phyloP scores from a whole-genome alignment of 1,140 invertebrate species.

The Zaprionus camerounensis region DNA sequence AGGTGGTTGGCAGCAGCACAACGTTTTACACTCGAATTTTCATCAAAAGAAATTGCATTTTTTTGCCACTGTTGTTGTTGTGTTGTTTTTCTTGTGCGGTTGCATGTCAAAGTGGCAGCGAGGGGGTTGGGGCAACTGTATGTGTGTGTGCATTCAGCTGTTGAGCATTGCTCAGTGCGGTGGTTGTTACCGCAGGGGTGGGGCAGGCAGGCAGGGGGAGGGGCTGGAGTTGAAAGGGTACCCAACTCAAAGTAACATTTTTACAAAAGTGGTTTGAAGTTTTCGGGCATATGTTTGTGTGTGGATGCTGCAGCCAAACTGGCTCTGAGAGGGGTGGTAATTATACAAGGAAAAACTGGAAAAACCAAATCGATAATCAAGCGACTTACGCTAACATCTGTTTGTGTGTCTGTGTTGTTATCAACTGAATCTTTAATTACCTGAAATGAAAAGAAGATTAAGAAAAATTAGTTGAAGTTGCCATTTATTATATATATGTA shows the following conservation, averaged over 20 bases:
- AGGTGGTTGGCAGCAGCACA: constrained; percentile 41
- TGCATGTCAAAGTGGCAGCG: constrained; percentile 56
- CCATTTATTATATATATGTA: not conserved
- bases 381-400: constrained; percentile 24
- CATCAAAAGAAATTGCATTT: constrained; percentile 70
- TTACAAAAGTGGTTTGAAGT: constrained; percentile 10
- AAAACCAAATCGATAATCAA: constrained; percentile 33
- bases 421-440: constrained; percentile 48
- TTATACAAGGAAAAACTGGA: constrained; percentile 6
- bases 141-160: constrained; percentile 53
- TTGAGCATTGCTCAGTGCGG: constrained; percentile 52
- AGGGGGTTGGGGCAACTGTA: constrained; percentile 9
- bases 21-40: constrained; percentile 48
- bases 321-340: constrained; percentile 14
- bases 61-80: constrained; percentile 1
- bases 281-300: constrained; percentile 36
- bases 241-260: constrained; percentile 50
- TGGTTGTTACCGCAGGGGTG: constrained; percentile 28
- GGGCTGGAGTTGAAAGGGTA: constrained; percentile 13
- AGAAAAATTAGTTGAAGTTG: not conserved
- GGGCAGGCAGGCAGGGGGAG: not conserved
- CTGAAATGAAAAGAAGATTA: constrained; percentile 47
- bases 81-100: constrained; percentile 53
- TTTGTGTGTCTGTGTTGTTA: constrained; percentile 2
- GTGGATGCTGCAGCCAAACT: constrained; percentile 5